Base-by-base conservation (phyloP, 2,113 vertebrate genomes). In the Mormyrus lacerda region DNA sequence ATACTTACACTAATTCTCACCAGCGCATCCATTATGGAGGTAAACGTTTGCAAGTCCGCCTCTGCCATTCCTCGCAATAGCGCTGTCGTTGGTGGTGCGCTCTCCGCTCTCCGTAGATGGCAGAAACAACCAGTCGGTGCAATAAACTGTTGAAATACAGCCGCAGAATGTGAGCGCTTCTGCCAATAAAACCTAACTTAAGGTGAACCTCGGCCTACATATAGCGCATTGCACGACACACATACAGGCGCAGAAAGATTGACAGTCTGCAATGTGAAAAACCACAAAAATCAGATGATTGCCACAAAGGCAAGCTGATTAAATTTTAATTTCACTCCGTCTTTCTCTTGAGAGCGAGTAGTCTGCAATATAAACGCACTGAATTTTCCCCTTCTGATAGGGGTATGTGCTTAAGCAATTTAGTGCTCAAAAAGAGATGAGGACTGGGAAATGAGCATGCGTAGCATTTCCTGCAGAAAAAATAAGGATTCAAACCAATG, bases 21-120 rank as follows among this genome's bases (percentile, higher is more conserved):
- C 94, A 98, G 94, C 6, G 97, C 97, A 91, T 99, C 98, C 98
- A 98, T 98, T 92, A 98, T 97, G 65, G 97, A 97, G 61, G 97
- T 97, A 91, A 98, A 97, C 88, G 96, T 97, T 93, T 97, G 96
- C 90, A 98, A 92, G n/a, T 98, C 98, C 85, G 96, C 96, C 90
- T 98, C 97, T 91, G 97, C 97, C 98, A 98, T 98, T 69, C 84
- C 53, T 27, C 73, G 88, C 17, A 87, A 90, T 86, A 85, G 73
- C n/a, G 35, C 73, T 89, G 44, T 24, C 61, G 87, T 45, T 88
- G 19, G n/a, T 58, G 79, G 11, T 69, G 48, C 51, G 45, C 55
- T 44, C n/a, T 42, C 4, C 47, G 79, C 39, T 47, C 51, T 83
- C 79, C 13, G 24, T 48, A 19, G 79, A 89, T 69, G 65, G 10